phyloP scores from a whole-genome alignment of 2,888 invertebrate species.

The Sinopyrophorus schimmeli region DNA sequence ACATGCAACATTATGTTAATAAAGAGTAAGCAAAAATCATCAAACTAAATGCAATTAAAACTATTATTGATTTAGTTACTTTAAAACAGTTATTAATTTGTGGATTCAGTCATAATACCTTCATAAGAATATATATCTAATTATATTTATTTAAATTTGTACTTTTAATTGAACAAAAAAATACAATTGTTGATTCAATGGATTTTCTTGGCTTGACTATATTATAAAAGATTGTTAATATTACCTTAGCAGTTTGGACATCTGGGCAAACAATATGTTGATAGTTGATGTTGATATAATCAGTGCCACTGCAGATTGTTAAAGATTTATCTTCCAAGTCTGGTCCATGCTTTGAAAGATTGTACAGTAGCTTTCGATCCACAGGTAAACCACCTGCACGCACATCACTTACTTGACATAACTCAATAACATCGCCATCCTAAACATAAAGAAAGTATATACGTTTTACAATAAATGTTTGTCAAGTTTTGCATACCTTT shows the following conservation, averaged over 20 bases:
- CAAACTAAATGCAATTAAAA: too few species aligned
- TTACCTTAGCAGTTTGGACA: slow-evolving; percentile 90
- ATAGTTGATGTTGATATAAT: slow-evolving; percentile 98
- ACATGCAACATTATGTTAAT: slow-evolving; percentile 18
- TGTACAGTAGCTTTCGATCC: slow-evolving; percentile 79
- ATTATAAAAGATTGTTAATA: too few species aligned
- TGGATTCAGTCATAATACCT: too few species aligned
- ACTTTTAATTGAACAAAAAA: too few species aligned
- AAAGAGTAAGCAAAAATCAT: too few species aligned
- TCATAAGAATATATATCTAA: too few species aligned
- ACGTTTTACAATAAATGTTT: neutral
- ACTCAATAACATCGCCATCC: slow-evolving; percentile 98
- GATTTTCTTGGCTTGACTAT: too few species aligned
- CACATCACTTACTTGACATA: slow-evolving; percentile 98
- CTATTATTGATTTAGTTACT: too few species aligned
- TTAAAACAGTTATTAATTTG: too few species aligned
- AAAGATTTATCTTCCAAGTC: slow-evolving; percentile 89
- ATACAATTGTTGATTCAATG: too few species aligned
- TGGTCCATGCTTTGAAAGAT: slow-evolving; percentile 80
- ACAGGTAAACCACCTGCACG: slow-evolving; percentile 91
- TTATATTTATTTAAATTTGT: too few species aligned
- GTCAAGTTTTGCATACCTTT: slow-evolving; percentile 67
- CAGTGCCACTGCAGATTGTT: slow-evolving; percentile 96
- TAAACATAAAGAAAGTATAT: slow-evolving; percentile 56
- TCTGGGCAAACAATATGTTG: slow-evolving; percentile 96